phyloP scores from a whole-genome alignment of 2,888 invertebrate species.

The Polyommatus icarus region DNA sequence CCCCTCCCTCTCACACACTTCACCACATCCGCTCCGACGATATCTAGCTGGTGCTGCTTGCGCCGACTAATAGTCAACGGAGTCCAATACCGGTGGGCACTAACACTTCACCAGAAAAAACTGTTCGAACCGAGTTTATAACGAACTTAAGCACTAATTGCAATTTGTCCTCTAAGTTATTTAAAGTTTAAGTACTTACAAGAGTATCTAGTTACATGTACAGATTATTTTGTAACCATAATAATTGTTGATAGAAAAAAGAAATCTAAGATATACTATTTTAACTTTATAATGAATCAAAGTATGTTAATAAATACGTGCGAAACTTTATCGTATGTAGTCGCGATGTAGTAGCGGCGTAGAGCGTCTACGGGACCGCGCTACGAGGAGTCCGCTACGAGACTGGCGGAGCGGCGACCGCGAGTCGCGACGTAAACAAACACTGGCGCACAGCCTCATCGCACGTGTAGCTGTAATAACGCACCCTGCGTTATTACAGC shows the following conservation, averaged over 20 bases:
- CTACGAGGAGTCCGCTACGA: background rate
- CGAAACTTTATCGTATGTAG: background rate
- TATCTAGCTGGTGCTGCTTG: background rate
- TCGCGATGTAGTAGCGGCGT: background rate
- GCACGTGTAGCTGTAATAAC: no score
- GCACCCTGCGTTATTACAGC: no score
- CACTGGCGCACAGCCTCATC: background rate
- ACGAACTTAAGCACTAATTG: background rate
- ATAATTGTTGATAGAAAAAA: background rate
- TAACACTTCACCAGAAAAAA: background rate
- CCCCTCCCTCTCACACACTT: background rate
- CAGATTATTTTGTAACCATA: background rate
- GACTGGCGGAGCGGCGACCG: constrained; percentile 12
- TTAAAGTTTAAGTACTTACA: background rate
- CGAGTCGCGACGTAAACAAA: constrained; percentile 5
- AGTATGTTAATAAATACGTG: no score
- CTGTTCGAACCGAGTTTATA: background rate
- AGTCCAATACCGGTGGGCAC: background rate
- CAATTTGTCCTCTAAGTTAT: background rate
- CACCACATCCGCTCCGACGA: background rate
- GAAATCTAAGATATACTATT: background rate
- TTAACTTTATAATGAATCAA: background rate
- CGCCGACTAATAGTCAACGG: no score
- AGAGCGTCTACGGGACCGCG: constrained; percentile 10
- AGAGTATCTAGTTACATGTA: background rate